Conservation (phyloP, 1,140 invertebrate genomes). For the Paraescarpia echinospica region DNA sequence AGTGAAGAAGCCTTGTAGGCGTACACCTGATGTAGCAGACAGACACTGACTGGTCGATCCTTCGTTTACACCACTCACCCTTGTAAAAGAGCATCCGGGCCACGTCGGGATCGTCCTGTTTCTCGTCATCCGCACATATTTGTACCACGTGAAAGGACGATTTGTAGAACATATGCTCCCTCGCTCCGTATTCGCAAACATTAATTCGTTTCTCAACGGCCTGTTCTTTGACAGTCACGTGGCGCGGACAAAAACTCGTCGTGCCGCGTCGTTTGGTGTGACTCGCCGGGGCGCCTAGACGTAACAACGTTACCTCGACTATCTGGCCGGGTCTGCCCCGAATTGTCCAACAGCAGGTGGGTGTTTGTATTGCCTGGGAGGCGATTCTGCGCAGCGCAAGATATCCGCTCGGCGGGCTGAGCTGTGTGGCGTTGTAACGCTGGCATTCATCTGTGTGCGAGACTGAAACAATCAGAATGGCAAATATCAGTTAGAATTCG, state of each 20-base stretch:
- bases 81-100: background rate
- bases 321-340: conserved; percentile 18
- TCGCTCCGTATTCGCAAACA: background rate
- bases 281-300: background rate
- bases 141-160: background rate
- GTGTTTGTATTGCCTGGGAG: background rate
- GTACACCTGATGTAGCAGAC: no score
- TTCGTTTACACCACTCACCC: background rate
- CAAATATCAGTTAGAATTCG: background rate
- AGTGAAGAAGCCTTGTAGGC: background rate
- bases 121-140: background rate
- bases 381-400: background rate
- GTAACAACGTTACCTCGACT: background rate
- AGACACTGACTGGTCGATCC: no score
- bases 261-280: background rate
- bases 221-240: background rate
- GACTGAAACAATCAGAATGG: background rate
- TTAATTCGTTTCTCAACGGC: background rate
- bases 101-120: background rate
- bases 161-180: background rate
- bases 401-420: background rate
- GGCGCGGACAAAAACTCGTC: background rate
- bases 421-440: background rate
- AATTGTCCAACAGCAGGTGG: background rate
- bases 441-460: background rate